phyloP scores from a whole-genome alignment of 2,113 vertebrate genomes.

The Sylvia atricapilla region DNA sequence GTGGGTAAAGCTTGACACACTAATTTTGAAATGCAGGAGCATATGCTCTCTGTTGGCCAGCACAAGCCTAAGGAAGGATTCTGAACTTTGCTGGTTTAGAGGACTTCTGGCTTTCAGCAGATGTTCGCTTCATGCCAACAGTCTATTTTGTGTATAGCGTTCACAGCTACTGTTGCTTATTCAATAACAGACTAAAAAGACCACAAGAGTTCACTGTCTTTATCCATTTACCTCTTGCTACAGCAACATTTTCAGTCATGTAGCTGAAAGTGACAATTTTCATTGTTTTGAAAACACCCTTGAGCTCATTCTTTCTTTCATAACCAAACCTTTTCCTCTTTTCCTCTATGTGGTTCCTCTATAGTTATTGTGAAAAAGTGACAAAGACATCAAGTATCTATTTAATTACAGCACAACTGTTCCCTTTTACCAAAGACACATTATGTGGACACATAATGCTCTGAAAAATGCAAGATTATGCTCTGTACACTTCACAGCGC shows the following conservation, averaged over 20 bases:
- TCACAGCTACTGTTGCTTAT: not conserved
- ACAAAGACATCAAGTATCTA: not conserved
- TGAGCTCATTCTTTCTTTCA: not conserved
- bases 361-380: not conserved
- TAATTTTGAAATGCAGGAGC: not conserved
- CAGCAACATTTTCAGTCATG: not conserved
- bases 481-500: not conserved
- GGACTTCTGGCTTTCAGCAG: not conserved
- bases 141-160: not conserved
- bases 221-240: not conserved
- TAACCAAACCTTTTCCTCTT: not conserved
- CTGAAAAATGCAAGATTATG: not conserved
- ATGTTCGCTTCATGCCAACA: not conserved
- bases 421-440: not conserved
- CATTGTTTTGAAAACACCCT: not conserved
- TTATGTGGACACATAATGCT: accelerated
- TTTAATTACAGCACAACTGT: not conserved
- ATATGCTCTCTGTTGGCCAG: not conserved
- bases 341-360: not conserved
- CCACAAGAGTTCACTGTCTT: not conserved
- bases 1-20: not conserved
- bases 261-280: not conserved
- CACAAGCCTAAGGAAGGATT: not conserved
- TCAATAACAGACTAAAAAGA: not conserved
- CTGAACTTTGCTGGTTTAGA: not conserved